Base-by-base conservation (phyloP, 2,888 invertebrate genomes). In the Diloba caeruleocephala region DNA sequence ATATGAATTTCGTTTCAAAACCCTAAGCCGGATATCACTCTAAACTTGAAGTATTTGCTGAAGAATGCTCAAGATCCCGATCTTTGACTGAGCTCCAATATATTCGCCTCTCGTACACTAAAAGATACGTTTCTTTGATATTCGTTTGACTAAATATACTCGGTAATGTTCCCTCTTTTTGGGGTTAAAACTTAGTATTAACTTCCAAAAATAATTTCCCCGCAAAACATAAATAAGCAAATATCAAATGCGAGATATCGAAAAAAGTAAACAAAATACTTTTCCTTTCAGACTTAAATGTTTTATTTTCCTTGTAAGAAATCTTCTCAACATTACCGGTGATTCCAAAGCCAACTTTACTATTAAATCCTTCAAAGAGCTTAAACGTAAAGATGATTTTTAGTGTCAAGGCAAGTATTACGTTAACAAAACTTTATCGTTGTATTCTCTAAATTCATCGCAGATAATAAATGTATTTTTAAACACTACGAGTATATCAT, bases 121-220 rank as follows among this genome's bases (percentile, higher is more conserved):
- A 34, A 19, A 37, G 44, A 49, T 49, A 41, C 36, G 28, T 44
- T 44, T 37, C 64, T 44, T 45, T 56, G 36, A 44, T 63, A 63
- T 56, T 43, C 34, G 14, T 33, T 45, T 21, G 15, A 41, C 32
- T 32, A 38, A 10, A 50, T 17, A 41, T 19, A 21, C n/a, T n/a
- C n/a, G n/a, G n/a, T 21, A 49, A 32, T 41, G 48, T 44, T 41
- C 60, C 39, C 39, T 64, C 58, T 45, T 57, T 57, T 50, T 41
- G 29, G 31, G 28, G 28, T 23, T 57, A n/a, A 21, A 45, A 57
- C 21, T 29, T 8, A n/a, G 33, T 41, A 55, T 49, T 56, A 56
- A 49, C 43, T 41, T 41, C 8, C 2, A 25, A 41, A 36, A 54
- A 37, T 28, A 31, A 36, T 46, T 34, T 28, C 3, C 43, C 45